These are phyloP conservation scores for Panthera leo DNA, from an alignment of 2,113 vertebrate species.

Conservation along the genomic window DNA sequence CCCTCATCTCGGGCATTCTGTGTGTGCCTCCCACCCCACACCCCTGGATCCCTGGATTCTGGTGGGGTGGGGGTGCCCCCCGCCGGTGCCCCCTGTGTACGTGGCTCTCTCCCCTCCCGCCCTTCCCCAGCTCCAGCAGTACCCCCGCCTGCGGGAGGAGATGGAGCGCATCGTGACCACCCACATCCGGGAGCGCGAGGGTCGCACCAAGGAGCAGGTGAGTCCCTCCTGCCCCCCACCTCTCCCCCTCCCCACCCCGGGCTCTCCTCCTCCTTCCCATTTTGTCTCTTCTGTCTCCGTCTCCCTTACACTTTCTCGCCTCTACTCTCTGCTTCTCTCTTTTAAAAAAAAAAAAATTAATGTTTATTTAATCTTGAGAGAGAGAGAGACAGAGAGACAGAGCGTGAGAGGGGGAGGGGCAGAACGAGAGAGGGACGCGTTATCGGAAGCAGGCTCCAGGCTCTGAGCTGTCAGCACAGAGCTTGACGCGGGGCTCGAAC, in stretches of 20 bases:
- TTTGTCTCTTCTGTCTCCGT: not conserved
- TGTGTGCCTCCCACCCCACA: not conserved
- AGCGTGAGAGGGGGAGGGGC: too few species aligned
- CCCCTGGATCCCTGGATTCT: not conserved
- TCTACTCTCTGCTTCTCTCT: not conserved
- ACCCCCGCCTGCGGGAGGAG: slow-evolving; percentile 96
- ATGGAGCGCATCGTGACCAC: slow-evolving; percentile 99
- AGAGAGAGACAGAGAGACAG: too few species aligned
- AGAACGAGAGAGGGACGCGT: too few species aligned
- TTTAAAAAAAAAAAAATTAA: too few species aligned
- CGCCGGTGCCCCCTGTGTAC: slow-evolving; percentile 80
- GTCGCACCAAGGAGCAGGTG: slow-evolving; percentile 96
- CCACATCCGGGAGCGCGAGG: slow-evolving; percentile 96
- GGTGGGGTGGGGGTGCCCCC: slow-evolving; percentile 18
- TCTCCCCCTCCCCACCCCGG: not conserved
- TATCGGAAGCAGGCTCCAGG: too few species aligned
- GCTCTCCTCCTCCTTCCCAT: not conserved
- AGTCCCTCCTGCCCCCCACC: not conserved
- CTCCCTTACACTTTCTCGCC: not conserved
- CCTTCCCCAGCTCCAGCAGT: slow-evolving; percentile 93
- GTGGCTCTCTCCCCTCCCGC: slow-evolving; percentile 74
- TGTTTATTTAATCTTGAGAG: too few species aligned
- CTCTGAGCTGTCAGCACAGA: too few species aligned
- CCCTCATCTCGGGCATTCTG: not conserved
- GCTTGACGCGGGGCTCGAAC: rapidly evolving